Evolutionary conservation across 2,113 vertebrate genomes (phyloP), one percentile per base, ranked within the genome.

Genomic region (Miniopterus natalensis): DNA sequence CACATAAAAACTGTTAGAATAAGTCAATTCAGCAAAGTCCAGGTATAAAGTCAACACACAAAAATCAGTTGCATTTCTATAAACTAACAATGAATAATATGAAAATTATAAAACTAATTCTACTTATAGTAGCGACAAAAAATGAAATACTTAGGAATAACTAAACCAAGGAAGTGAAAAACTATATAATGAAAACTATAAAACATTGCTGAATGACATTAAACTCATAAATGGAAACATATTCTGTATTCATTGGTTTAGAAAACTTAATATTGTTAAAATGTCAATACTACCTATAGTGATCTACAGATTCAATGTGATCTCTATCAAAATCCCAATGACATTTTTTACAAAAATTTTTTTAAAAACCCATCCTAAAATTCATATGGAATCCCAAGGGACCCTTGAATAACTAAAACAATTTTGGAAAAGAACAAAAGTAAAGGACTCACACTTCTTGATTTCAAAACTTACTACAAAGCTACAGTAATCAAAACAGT

Each of bases 391-490:
- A 53, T 75, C 20, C 75, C 68, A 65, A 84, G 36, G n/a, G n/a
- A n/a, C 12, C 27, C 57, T 36, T 92, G 27, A 75, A 92, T 65
- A 84, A 49, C 70, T 27, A 63, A 74, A 84, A 74, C 6, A 65
- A 84, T 84, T n/a, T 84, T 40, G 10, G 10, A 63, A 65, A 65
- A 84, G 81, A 84, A 84, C 55, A 74, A 84, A 75, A 84, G 42
- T 17, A n/a, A 59, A 51, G 21, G 14, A 63, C 29, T 74, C 27
- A 66, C 4, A 65, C 36, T 84, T 66, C 27, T 49, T n/a, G 57
- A 84, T 25, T 25, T 74, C 29, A 92, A 84, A 92, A 92, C 57
- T 75, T 92, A 75, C 14, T 84, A 84, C 27, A 55, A 74, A 92
- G 57, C 27, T 63, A 74, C 47, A 92, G 27, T 84, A 55, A 75